A percentile compares a stretch with the other conserved stretches of the same genome.
These are phyloP conservation scores for Anthophora plumipes DNA, from an alignment of 2,888 invertebrate genomes.

Conservation along the genomic window DNA sequence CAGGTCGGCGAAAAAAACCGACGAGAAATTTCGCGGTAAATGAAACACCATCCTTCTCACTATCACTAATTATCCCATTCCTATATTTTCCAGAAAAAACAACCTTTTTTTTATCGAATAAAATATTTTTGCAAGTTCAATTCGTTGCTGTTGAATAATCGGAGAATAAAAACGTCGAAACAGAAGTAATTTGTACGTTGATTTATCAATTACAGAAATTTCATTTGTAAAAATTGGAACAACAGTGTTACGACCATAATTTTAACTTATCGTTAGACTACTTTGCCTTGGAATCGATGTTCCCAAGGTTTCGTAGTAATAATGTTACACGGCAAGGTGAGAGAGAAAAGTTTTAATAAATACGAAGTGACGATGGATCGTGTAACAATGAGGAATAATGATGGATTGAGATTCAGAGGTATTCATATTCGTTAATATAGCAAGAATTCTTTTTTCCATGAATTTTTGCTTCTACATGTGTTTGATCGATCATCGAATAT, in stretches of 20 bases:
- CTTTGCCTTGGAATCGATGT: neutral
- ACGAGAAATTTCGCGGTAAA: neutral
- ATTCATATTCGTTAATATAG: no score
- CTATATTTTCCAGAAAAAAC: no score
- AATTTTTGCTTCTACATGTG: no score
- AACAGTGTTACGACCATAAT: neutral
- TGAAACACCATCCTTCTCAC: neutral
- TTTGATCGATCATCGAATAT: no score
- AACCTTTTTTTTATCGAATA: no score
- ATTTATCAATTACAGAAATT: conserved; percentile 1
- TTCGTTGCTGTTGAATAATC: no score
- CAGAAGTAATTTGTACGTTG: neutral
- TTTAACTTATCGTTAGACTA: neutral
- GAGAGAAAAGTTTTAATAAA: conserved; percentile 1
- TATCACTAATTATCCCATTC: no score
- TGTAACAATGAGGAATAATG: neutral
- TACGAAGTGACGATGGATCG: neutral
- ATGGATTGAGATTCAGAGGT: neutral
- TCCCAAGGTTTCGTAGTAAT: neutral
- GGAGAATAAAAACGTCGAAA: no score
- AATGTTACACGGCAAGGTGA: neutral
- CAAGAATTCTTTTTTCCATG: no score
- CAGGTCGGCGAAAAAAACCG: neutral
- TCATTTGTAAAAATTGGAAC: neutral
- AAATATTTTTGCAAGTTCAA: no score